Evolutionary conservation across 2,888 invertebrate species (phyloP), one percentile per base, ranked within the genome.

Genomic region (Nymphalis polychloros): DNA sequence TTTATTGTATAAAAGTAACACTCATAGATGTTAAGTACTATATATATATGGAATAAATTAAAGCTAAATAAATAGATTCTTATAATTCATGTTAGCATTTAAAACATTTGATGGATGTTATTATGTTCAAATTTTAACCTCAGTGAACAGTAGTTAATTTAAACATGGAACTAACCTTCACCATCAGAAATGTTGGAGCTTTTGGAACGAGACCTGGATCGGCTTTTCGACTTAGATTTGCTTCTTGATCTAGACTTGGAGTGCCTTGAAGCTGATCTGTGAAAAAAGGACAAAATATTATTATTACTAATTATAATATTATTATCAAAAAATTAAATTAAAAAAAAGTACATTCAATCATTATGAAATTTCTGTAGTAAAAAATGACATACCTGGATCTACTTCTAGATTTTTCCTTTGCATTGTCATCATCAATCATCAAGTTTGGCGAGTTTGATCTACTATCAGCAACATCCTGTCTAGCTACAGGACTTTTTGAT

Each of bases 391-490:
- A 91, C 91, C 92, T 88, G 27, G 91, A 90, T 70, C 89, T 80
- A 72, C 90, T 92, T 64, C 85, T 87, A 0, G 90, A 84, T 71
- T 90, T 90, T 4, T 84, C 86, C 59, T 89, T 89, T 23, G 77
- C 79, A 49, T 83, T 81, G n/a, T 80, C 87, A 84, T 92, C 93
- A 79, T 93, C 93, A 76, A 93, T 93, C 91, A 93, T 93, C 16
- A 93, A 85, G 75, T 92, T 91, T 0, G 93, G 93, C 1, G 93
- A 92, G 70, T 93, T 93, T 1, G 94, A 94, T 65, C 92, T 81
- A 72, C 93, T 93, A 64, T 92, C 93, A 47, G 86, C 85, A 0
- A 80, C 84, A 75, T 87, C 85, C 41, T 84, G 87, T 62, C 83
- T 81, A 2, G 79, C 79, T 10, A 76, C 84, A 4, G 88, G 88